These are phyloP conservation scores for Nixonia krombeini DNA, from an alignment of 1,140 invertebrate species.

Conservation along the genomic window DNA sequence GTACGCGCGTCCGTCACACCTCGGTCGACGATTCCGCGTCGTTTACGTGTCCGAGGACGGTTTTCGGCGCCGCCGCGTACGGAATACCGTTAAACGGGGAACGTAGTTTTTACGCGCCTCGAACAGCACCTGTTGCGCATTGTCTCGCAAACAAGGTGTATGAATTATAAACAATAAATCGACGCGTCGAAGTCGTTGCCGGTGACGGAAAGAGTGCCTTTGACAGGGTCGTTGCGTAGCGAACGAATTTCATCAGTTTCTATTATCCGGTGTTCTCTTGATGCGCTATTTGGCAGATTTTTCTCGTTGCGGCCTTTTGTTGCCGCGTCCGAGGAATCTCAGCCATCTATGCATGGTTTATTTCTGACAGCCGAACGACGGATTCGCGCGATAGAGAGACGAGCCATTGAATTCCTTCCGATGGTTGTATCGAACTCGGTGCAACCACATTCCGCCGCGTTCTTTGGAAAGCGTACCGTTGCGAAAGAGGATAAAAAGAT, in stretches of 20 bases:
- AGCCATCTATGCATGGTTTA: neutral
- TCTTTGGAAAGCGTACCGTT: constrained; percentile 30
- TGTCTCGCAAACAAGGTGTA: constrained; percentile 25
- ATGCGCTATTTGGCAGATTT: too few relatives aligned
- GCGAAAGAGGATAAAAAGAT: constrained; percentile 20
- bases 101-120: constrained; percentile 16
- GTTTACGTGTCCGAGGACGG: too few relatives aligned
- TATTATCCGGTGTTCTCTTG: too few relatives aligned
- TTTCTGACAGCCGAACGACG: neutral
- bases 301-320: too few relatives aligned
- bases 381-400: constrained; percentile 21
- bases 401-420: constrained; percentile 22
- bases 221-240: too few relatives aligned
- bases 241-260: too few relatives aligned
- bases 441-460: constrained; percentile 30
- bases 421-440: constrained; percentile 12
- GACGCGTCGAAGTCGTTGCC: too few relatives aligned
- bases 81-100: too few relatives aligned
- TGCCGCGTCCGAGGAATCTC: neutral
- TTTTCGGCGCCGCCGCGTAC: too few relatives aligned
- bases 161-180: constrained; percentile 15
- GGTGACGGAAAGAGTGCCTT: too few relatives aligned
- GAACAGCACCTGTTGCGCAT: constrained; percentile 42
- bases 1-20: neutral
- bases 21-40: neutral